Base-by-base conservation (phyloP, 2,888 invertebrate genomes). In the Ethmia dodecea region DNA sequence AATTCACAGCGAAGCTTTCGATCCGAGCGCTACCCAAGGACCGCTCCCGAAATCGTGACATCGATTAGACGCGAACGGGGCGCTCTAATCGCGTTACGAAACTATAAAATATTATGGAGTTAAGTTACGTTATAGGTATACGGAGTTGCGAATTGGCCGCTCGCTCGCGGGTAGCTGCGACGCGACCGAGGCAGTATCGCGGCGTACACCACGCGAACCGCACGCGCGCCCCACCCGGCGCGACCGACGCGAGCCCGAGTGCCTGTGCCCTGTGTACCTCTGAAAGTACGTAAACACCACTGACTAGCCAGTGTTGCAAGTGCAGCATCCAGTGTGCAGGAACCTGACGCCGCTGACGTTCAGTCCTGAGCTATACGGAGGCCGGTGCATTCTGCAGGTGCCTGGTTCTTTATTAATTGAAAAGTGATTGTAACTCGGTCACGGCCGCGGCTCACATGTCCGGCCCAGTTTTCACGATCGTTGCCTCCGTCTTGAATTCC, bases 341-440 rank as follows among this genome's bases (percentile, higher is more conserved):
- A 55, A 63, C 59, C 62, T 49, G 57, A 42, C 18, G 11, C 40
- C 43, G 38, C 42, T 47, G 62, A 61, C 60, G 57, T 60, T 61
- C 57, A 56, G 54, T 57, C 45, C 49, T 52, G 26, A 58, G 62
- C 60, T 66, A 58, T 62, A 59, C 55, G 57, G 73, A 71, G 69
- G 73, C 70, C 70, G 71, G 76, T 77, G 74, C 74, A 76, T 73
- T 77, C 74, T 73, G 74, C 81, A 81, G 83, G 83, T 83, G 83
- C 73, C 59, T 64, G 60, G 67, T 76, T 78, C 66, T 79, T 79
- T 78, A 79, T 80, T 84, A 80, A 80, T 81, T 79, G 81, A 83
- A 84, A 84, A 84, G 84, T 84, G 84, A 83, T 81, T 81, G 84
- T 80, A 81, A 77, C 60, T 69, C 74, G 84, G 84, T 75, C 84